Base-by-base conservation (phyloP, 2,797 vertebrate species). In the Protosalanx chinensis region DNA sequence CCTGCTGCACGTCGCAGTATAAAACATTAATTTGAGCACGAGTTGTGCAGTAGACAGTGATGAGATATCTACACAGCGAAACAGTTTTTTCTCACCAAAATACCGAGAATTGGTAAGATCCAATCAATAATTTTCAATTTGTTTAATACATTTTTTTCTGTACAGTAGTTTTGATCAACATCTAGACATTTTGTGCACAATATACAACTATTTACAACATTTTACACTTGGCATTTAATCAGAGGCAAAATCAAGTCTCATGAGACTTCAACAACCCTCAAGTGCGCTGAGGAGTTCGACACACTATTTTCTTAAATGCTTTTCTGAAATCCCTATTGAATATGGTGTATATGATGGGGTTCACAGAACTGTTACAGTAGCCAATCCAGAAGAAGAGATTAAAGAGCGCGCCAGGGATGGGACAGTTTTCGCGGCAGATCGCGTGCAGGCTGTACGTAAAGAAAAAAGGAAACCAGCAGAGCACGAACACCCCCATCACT, bases 401-500 rank as follows among this genome's bases (percentile, higher is more conserved):
- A 71, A 94, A 94, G 51, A 94, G 91, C 15, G 91, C 81, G 33
- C 79, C 80, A 1, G 93, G 93, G 70, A 94, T 91, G 67, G 89
- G 84, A 83, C 93, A 94, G 75, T 87, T 88, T 64, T 92, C 86
- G 71, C 92, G 84, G 86, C 93, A 94, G 75, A 94, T 79, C 0
- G 93, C 93, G 53, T 90, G 91, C 68, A 94, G 87, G 75, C 90
- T 94, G 89, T 94, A 94, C 0, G 93, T 94, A 64, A 94, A 94
- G 88, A 94, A 94, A 78, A 94, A 94, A 0, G 93, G 93, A 70
- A 94, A 93, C 93, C 93, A 94, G 73, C 93, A 94, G 6, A 94
- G 91, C 66, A 94, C 93, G 51, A 94, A 94, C 57, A 93, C 90
- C 62, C 93, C 93, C 92, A 94, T 94, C 62, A 94, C 93, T 4